Evolutionary conservation across 2,888 invertebrate genomes (phyloP), one percentile per base, ranked within the genome.

Genomic region (Seira ritae): DNA sequence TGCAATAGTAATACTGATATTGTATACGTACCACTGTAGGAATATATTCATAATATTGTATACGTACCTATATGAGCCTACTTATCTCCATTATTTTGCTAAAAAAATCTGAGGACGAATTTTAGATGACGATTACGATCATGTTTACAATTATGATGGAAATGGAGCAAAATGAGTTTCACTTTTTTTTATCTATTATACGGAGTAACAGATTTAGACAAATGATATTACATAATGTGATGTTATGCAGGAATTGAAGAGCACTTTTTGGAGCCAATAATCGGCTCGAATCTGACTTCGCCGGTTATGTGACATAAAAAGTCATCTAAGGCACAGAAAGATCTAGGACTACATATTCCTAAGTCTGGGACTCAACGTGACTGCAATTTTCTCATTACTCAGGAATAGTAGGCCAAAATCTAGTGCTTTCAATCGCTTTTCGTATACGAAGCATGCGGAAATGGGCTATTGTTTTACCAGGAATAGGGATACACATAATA

Each of bases 151-250:
- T 77, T 69, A 77, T 20, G 68, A 69, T 77, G 76, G 76, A 77
- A 77, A 69, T 77, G 76, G 76, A 77, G 60, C 76, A 77, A 77
- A 77, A 65, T 69, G 68, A 77, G 68, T 77, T 77, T 77, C 76
- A 77, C 76, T 77, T 77, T 77, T 75, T 77, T 69, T 50, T 22
- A 17, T 69, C n/a, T n/a, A 8, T 31, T 2, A 70, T 46, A 46
- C 46, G 22, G 42, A 46, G 19, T 22, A 20, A 20, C 24, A n/a
- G 70, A 46, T 12, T 68, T 68, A 31, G 8, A 8, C 31, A 4
- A 31, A 31, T 31, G n/a, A n/a, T n/a, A n/a, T n/a, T n/a, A n/a
- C n/a, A n/a, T n/a, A n/a, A n/a, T 31, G 31, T 31, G 31, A n/a
- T n/a, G n/a, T n/a, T n/a, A n/a, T 31, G 31, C 3, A 31, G 15